Evolutionary conservation across 2,797 vertebrate genomes (phyloP).

Genomic region (Mus minutoides): DNA sequence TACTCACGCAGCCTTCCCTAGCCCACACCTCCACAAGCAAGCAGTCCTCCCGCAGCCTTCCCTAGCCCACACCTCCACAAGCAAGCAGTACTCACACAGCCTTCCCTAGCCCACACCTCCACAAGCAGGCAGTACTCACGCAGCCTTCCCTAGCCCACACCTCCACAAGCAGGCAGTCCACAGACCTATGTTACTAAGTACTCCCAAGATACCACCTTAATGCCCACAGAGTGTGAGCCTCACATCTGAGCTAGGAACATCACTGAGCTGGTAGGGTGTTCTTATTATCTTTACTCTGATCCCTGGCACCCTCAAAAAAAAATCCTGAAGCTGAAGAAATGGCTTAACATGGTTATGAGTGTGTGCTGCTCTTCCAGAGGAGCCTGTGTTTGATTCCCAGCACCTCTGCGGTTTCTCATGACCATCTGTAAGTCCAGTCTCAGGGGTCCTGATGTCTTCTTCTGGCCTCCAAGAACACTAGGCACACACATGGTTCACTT

Average conservation of each 20-base stretch:
- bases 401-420: rapidly evolving
- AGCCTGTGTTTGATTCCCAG: background rate
- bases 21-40: background rate
- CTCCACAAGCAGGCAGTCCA: background rate
- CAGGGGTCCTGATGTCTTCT: background rate
- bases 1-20: too few relatives aligned
- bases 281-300: background rate
- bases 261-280: background rate
- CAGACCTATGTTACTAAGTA: background rate
- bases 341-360: background rate
- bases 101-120: background rate
- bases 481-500: background rate
- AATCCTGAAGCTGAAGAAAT: background rate
- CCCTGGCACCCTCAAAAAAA: background rate
- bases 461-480: background rate
- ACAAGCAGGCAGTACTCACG: background rate
- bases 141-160: background rate
- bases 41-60: background rate
- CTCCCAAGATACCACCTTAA: background rate
- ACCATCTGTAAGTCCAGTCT: background rate
- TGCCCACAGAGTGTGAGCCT: background rate
- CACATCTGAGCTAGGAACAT: rapidly evolving
- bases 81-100: background rate
- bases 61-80: background rate
- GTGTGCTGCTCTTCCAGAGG: background rate